These are phyloP conservation scores for Altica lythri DNA, from an alignment of 2,888 invertebrate genomes.

Conservation along the genomic window DNA sequence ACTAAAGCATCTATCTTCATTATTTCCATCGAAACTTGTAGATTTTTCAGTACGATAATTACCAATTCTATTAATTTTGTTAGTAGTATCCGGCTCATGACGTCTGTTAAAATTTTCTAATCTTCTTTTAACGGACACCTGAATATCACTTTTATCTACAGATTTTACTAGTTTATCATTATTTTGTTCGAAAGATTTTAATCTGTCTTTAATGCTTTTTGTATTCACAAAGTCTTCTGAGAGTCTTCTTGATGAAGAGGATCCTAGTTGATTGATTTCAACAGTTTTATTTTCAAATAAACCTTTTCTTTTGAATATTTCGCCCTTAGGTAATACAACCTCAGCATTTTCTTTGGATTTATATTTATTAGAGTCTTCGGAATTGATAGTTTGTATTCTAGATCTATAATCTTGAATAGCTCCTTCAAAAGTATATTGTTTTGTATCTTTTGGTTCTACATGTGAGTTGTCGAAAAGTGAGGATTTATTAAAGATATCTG, in stretches of 20 bases:
- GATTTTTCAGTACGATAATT: slow-evolving; percentile 45
- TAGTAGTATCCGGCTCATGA: slow-evolving; percentile 36
- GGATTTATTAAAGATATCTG: slow-evolving; percentile 32
- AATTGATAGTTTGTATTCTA: slow-evolving; percentile 64
- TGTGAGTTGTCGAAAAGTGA: slow-evolving; percentile 30
- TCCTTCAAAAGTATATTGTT: slow-evolving; percentile 84
- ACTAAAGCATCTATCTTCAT: slow-evolving; percentile 58
- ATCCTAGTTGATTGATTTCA: slow-evolving; percentile 57
- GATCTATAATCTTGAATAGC: slow-evolving; percentile 87
- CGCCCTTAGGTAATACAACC: slow-evolving; percentile 71
- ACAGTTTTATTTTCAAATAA: slow-evolving; percentile 68
- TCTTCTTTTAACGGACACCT: slow-evolving; percentile 44
- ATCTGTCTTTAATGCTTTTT: slow-evolving; percentile 73
- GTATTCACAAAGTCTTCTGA: slow-evolving; percentile 69
- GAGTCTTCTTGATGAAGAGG: slow-evolving; percentile 58
- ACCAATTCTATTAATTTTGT: slow-evolving; percentile 45
- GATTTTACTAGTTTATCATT: slow-evolving; percentile 59
- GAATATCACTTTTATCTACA: slow-evolving; percentile 42
- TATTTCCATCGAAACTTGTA: slow-evolving; percentile 40
- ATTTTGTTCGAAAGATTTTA: slow-evolving; percentile 71
- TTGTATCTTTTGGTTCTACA: slow-evolving; percentile 58
- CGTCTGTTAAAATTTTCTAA: slow-evolving; percentile 43
- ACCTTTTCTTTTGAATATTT: slow-evolving; percentile 80
- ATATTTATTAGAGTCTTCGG: slow-evolving; percentile 51
- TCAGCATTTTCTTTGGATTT: slow-evolving; percentile 50